These are phyloP conservation scores for Psephotus haematonotus DNA, from an alignment of 2,113 vertebrate species.

Conservation along the genomic window DNA sequence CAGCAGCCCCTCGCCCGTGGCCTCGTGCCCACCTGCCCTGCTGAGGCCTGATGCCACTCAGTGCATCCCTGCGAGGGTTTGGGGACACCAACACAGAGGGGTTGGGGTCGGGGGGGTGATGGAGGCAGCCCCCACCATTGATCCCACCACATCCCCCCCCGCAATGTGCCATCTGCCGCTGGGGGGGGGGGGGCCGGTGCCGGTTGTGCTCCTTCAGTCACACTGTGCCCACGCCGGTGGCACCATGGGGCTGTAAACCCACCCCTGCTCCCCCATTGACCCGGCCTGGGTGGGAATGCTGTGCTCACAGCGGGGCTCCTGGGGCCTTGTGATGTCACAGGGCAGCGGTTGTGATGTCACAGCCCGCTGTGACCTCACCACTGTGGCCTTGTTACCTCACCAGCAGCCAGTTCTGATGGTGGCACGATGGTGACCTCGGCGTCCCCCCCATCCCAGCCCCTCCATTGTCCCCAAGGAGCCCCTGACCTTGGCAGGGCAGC, in stretches of 20 bases:
- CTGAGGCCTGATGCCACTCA: background rate
- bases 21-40: accelerated
- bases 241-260: background rate
- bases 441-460: background rate
- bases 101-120: accelerated
- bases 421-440: background rate
- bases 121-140: background rate
- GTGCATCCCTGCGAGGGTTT: background rate
- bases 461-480: background rate
- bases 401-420: background rate
- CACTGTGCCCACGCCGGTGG: background rate
- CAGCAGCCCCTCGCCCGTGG: accelerated
- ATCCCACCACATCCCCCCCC: background rate
- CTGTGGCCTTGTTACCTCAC: background rate
- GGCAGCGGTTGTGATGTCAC: accelerated
- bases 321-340: background rate
- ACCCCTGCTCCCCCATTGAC: accelerated
- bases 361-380: background rate
- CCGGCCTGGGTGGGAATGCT: accelerated
- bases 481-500: background rate
- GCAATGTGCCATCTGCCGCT: background rate
- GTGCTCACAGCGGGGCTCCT: background rate
- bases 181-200: background rate
- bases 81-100: accelerated
- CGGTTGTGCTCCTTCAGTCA: constrained; percentile 25